Evolutionary conservation across 2,113 vertebrate genomes (phyloP).

Genomic region (Centropus bengalensis): DNA sequence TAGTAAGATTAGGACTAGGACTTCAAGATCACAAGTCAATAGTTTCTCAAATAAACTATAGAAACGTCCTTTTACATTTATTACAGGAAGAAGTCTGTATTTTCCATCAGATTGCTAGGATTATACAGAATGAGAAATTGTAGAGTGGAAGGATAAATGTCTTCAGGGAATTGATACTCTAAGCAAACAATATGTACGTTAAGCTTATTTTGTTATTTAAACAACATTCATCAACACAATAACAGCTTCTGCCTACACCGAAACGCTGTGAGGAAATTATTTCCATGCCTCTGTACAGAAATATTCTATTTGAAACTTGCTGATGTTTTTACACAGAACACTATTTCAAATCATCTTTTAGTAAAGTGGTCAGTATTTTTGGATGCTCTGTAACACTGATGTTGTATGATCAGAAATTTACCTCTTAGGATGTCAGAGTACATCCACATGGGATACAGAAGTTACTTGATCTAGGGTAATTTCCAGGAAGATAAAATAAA

Average conservation of each 20-base stretch:
- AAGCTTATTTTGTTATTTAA: neutral
- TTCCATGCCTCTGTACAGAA: neutral
- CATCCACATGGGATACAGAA: neutral
- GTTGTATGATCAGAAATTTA: neutral
- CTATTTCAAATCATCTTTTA: neutral
- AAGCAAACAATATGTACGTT: neutral
- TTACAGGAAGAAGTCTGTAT: neutral
- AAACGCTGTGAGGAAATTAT: neutral
- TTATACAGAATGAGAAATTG: neutral
- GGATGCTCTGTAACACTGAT: neutral
- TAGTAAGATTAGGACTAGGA: neutral
- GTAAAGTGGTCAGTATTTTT: neutral
- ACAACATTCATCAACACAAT: neutral
- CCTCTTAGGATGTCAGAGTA: neutral
- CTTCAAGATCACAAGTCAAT: neutral
- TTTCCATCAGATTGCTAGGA: neutral
- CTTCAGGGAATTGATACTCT: neutral
- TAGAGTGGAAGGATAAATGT: neutral
- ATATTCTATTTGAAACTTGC: neutral
- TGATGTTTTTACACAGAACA: neutral
- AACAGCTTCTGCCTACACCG: neutral
- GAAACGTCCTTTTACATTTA: neutral
- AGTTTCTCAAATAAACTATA: constrained; percentile 29
- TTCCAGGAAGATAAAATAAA: neutral
- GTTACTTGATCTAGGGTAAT: neutral